Evolutionary conservation across 2,113 vertebrate species (phyloP), one percentile per base, ranked within the genome.

Genomic region (Dascyllus trimaculatus): DNA sequence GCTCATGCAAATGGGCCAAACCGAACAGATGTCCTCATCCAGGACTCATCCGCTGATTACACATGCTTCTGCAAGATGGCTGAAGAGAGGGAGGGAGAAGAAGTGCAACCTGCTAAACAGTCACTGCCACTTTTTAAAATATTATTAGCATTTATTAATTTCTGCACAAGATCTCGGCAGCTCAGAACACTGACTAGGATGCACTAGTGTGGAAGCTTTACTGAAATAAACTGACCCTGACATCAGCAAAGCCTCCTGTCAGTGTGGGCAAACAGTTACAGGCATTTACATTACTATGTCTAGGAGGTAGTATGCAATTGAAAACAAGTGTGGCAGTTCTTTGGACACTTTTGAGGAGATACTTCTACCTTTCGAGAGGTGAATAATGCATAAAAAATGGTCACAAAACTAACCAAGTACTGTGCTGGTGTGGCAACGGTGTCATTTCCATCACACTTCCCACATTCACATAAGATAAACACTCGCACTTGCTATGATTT

Each of bases 11-110:
- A 66, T 6, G 0, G 25, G 53, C 62, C 62, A 59, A 58, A 38
- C n/a, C 3, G 10, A 75, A 66, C 61, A 58, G 52, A 58, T 65
- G 72, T 46, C 49, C 52, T 65, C 25, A 32, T 74, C n/a, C 15
- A 56, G 49, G 24, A 48, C 14, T 26, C 3, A 1, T 56, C 38
- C 25, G 15, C 58, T 63, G 35, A 54, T 65, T 25, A 59, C 15
- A 64, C 45, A 66, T 66, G 60, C 66, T 54, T 61, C n/a, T 48
- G 21, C 56, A 49, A 11, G 49, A 74, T 56, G 43, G n/a, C 24
- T 26, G n/a, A 35, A 46, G 19, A 6, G 38, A 72, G 58, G 19
- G 5, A 48, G 4, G 0, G 14, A 48, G 32, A 45, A 35, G 14
- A 49, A 40, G 35, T 46, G 22, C 15, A 22, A 45, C 59, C 18